Evolutionary conservation across 1,140 invertebrate genomes (phyloP).

Genomic region (Euglossa dilemma): DNA sequence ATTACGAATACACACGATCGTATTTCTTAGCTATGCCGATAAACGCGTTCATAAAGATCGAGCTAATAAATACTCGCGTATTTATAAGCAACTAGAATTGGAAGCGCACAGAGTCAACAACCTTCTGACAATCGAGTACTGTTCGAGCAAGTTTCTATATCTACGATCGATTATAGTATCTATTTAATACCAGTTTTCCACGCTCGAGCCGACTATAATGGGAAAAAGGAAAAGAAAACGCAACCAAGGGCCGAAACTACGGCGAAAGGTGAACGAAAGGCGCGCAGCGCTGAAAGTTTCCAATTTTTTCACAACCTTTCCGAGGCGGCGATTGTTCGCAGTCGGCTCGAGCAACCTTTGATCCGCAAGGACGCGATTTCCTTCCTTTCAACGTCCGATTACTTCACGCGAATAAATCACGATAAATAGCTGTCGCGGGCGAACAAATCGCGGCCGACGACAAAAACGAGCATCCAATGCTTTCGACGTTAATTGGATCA

Average conservation of each 20-base stretch:
- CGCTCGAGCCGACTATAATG: background rate
- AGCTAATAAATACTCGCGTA: no score
- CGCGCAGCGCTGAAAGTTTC: background rate
- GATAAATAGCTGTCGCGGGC: conserved; percentile 1
- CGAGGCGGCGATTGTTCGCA: background rate
- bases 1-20: no score
- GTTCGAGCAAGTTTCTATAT: no score
- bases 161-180: no score
- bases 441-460: conserved; percentile 17
- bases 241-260: background rate
- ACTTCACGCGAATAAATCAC: conserved; percentile 40
- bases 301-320: conserved; percentile 5
- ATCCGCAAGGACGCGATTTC: conserved; percentile 38
- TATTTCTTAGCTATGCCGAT: no score
- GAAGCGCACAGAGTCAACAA: no score
- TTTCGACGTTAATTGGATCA: conserved; percentile 37
- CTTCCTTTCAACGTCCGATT: conserved; percentile 28
- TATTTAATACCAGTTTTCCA: background rate
- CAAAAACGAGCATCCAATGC: conserved; percentile 14
- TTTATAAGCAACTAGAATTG: no score
- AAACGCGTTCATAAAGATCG: no score
- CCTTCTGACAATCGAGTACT: no score
- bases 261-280: background rate
- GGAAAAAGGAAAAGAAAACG: background rate
- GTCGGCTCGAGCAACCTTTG: background rate